A percentile compares a stretch with the other conserved stretches of the same genome.
phyloP scores from a whole-genome alignment of 1,140 invertebrate genomes.

The Globodera rostochiensis region DNA sequence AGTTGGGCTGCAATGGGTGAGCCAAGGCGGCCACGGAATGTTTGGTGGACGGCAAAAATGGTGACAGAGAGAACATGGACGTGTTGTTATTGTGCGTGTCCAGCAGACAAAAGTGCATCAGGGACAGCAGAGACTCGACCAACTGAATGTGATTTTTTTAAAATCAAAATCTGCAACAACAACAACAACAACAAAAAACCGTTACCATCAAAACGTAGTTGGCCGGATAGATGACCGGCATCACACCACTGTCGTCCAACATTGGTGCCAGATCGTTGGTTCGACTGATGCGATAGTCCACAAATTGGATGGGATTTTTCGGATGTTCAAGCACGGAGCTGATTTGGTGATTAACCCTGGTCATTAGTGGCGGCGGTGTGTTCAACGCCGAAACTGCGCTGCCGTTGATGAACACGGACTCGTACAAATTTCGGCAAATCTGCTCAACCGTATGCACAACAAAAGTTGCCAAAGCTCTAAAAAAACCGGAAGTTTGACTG shows the following conservation, averaged over 20 bases:
- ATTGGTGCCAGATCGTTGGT: neutral
- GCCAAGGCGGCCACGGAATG: neutral
- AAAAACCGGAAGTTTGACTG: conserved; percentile 69
- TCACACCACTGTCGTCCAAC: neutral
- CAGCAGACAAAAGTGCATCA: conserved; percentile 72
- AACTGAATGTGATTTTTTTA: conserved; percentile 52
- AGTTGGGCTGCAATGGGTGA: neutral
- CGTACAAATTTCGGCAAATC: conserved; percentile 81
- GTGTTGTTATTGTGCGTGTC: neutral
- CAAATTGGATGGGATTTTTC: conserved; percentile 28
- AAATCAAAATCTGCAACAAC: neutral
- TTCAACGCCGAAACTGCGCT: neutral
- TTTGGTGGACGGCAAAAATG: conserved; percentile 1
- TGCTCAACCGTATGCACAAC: conserved; percentile 80
- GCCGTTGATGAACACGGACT: conserved; percentile 63
- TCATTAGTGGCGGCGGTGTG: neutral
- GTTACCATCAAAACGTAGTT: conserved; percentile 73
- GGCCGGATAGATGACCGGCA: conserved; percentile 69
- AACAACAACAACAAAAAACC: neutral
- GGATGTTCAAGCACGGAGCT: neutral
- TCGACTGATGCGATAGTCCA: conserved; percentile 46
- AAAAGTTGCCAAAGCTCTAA: conserved; percentile 76
- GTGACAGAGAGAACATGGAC: neutral
- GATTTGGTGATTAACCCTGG: neutral
- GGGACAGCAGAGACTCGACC: conserved; percentile 79